A percentile compares a stretch with the other conserved stretches of the same genome.
Conservation (phyloP, 2,113 vertebrate genomes). For the Eira barbara region DNA sequence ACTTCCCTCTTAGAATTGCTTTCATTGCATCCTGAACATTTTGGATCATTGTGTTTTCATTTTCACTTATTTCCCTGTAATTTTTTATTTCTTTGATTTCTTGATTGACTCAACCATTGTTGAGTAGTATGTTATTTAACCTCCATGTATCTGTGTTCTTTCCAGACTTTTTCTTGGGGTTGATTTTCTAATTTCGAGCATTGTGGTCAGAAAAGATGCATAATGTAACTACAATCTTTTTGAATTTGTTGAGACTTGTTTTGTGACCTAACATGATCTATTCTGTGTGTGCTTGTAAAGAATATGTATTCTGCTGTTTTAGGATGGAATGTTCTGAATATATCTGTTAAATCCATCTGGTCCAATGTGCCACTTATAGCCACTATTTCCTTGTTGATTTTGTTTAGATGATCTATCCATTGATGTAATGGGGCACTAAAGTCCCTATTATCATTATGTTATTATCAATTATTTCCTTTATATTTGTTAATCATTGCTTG, state of each 20-base stretch:
- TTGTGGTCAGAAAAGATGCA: background rate
- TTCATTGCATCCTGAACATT: background rate
- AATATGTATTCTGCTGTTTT: background rate
- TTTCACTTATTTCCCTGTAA: background rate
- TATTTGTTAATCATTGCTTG: background rate
- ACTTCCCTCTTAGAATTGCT: background rate
- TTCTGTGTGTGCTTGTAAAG: background rate
- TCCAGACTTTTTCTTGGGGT: background rate
- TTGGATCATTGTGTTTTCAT: background rate
- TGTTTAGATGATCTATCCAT: background rate
- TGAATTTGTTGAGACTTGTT: background rate
- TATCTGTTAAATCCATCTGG: background rate
- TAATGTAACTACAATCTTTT: background rate
- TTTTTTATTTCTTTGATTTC: background rate
- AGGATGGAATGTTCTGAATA: background rate
- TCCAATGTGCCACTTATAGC: background rate
- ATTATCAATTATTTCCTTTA: background rate
- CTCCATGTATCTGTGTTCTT: background rate
- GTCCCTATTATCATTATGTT: background rate
- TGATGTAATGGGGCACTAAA: background rate
- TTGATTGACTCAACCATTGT: background rate
- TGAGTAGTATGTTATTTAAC: background rate
- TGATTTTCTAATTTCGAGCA: background rate
- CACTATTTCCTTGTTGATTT: background rate
- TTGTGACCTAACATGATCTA: background rate